Evolutionary conservation across 2,797 vertebrate genomes (phyloP), one percentile per base, ranked within the genome.

Genomic region (Catamblyrhynchus diadema): DNA sequence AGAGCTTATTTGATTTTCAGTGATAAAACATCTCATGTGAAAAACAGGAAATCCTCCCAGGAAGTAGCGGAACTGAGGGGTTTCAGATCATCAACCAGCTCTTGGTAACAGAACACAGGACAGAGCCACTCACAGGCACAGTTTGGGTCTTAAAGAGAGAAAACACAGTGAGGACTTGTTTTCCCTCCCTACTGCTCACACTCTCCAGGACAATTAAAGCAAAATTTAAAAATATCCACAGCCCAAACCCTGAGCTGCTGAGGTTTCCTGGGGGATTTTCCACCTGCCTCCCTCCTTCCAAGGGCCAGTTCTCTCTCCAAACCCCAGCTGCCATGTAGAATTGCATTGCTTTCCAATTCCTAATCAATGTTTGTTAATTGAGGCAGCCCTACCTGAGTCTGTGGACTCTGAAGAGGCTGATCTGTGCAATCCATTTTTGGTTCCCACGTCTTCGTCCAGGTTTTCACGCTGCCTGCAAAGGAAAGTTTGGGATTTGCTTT

Each of bases 351-450:
- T 35, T 23, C 44, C 14, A 12, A 4, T 18, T 13, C 30, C 18
- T 8, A 7, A 14, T 7, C 9, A 8, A 6, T 8, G 23, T 17
- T 66, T 32, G 14, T 8, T 12, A 3, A 17, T 10, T 8, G 30
- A 21, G 33, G 22, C 35, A 42, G 59, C 13, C 37, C 2, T 80
- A 98, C 98, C 98, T 95, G 98, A 98, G 82, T 98, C 98, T 0
- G 98, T 97, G 3, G 98, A 98, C 64, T 98, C 98, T 0, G 97
- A 97, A 2, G 98, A 98, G 1, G 80, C 88, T 1, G 93, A 96
- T 92, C 97, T 97, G 16, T 97, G 97, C 2, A 98, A 69, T 2
- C 88, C 47, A 6, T 20, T 97, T 88, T 82, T 97, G 78, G 6
- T 85, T 48, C 73, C 97, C 50, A 32, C 13, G 1, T 71, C 90